A percentile compares a stretch with the other conserved stretches of the same genome.
phyloP scores from a whole-genome alignment of 1,140 invertebrate genomes.

The Gonatopus flavifemur region DNA sequence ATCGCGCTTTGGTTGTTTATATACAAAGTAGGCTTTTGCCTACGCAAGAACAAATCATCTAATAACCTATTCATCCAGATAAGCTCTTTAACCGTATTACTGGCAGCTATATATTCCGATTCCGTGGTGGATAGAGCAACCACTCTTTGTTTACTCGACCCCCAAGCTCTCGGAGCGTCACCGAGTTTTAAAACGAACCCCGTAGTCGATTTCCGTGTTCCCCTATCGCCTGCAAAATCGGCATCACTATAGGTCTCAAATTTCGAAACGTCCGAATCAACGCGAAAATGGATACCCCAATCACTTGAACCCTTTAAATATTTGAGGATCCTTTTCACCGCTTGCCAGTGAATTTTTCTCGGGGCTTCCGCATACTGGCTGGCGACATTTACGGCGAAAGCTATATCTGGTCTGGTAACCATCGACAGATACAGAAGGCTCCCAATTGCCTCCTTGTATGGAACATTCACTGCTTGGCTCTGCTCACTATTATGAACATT shows the following conservation, averaged over 20 bases:
- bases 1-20: too few relatives aligned
- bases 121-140: constrained; percentile 39
- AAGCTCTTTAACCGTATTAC: too few relatives aligned
- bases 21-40: too few relatives aligned
- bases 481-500: too few relatives aligned
- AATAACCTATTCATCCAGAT: too few relatives aligned
- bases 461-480: constrained; percentile 3
- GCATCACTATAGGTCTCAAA: constrained; percentile 45
- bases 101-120: constrained; percentile 45
- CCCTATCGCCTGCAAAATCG: constrained; percentile 37
- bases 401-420: constrained; percentile 45
- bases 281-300: constrained; percentile 19
- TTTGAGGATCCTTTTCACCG: constrained; percentile 40
- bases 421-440: constrained; percentile 42
- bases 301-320: constrained; percentile 46
- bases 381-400: constrained; percentile 37
- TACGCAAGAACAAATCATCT: too few relatives aligned
- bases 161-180: constrained; percentile 17
- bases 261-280: constrained; percentile 5
- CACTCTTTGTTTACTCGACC: constrained; percentile 1
- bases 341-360: constrained; percentile 33
- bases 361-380: constrained; percentile 34
- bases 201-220: constrained; percentile 29
- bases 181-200: constrained; percentile 24
- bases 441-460: constrained; percentile 40